Percentiles rank a stretch among this genome's conserved stretches.
Evolutionary conservation across 1,140 invertebrate species (phyloP).

Genomic region (Pinna nobilis): DNA sequence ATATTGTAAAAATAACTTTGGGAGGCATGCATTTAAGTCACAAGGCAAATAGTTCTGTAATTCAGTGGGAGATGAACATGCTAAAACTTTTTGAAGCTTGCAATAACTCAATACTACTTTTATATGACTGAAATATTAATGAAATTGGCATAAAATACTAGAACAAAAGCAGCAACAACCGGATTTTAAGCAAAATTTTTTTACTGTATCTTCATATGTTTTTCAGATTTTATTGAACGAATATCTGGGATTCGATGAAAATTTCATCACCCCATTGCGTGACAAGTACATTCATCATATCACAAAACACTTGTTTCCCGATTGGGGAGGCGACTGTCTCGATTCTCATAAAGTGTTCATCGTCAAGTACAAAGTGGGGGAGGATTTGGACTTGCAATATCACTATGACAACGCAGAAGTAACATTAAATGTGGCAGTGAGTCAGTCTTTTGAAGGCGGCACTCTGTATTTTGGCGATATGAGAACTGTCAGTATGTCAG

Average conservation of each 20-base stretch:
- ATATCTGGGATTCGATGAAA: conserved; percentile 72
- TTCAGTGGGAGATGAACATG: too few relatives aligned
- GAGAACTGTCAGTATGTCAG: conserved; percentile 38
- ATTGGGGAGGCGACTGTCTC: conserved; percentile 64
- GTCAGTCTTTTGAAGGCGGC: conserved; percentile 69
- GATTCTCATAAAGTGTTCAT: conserved; percentile 76
- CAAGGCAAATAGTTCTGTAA: too few relatives aligned
- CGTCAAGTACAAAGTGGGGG: conserved; percentile 72
- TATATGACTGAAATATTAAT: too few relatives aligned
- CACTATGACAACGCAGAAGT: conserved; percentile 77
- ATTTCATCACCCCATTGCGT: conserved; percentile 70
- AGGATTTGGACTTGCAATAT: conserved; percentile 72
- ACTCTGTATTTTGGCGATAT: conserved; percentile 74
- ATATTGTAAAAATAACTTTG: too few relatives aligned
- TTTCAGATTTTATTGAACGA: conserved; percentile 74
- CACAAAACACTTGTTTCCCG: conserved; percentile 69
- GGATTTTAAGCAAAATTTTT: too few relatives aligned
- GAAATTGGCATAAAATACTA: too few relatives aligned
- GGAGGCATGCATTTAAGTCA: too few relatives aligned
- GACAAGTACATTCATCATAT: conserved; percentile 70
- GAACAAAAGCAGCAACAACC: too few relatives aligned
- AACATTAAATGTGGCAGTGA: conserved; percentile 74
- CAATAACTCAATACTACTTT: too few relatives aligned
- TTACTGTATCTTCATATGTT: too few relatives aligned
- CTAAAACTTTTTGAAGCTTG: too few relatives aligned